Base-by-base conservation (phyloP, 2,888 invertebrate genomes). In the Anarsia innoxiella region DNA sequence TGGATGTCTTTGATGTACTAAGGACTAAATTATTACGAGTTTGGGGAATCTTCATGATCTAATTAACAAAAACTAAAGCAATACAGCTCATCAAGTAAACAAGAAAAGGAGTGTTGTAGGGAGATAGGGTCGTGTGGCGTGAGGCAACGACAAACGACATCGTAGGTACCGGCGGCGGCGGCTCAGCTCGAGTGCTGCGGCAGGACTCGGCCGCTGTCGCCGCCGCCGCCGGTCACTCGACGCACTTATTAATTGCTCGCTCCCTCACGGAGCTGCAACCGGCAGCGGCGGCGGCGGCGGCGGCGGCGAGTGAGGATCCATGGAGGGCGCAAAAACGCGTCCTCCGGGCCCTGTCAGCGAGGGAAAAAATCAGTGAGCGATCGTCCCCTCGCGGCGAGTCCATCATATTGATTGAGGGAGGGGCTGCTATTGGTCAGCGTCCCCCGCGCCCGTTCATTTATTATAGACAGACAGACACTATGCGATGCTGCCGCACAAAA, bases 331-430 rank as follows among this genome's bases (percentile, higher is more conserved):
- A 83, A 83, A 83, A 82, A 80, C 79, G 65, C 66, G 77, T 78
- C 77, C 82, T 79, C 78, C 74, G 74, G 71, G 74, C 74, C 72
- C 77, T 82, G 82, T 82, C 82, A 82, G 80, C 77, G 82, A 80
- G 82, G 84, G 80, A 84, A 84, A 84, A 84, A 84, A 84, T 84
- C 83, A 82, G 84, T 84, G 84, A 84, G 82, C 84, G 84, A 84
- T 83, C 82, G 84, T 79, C 85, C 85, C 84, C 84, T 83, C 83
- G 83, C 80, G 79, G 69, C 68, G 78, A 85, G 84, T 86, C 85
- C 85, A 85, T 86, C 86, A 86, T 86, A 86, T 86, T 86, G 86
- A 86, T 86, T 86, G 86, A 85, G 85, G 86, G 85, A 79, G 83
- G 84, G 78, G 76, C 80, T 71, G 73, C 80, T 80, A 78, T 77